Conservation (phyloP, 2,113 vertebrate genomes). For the Aleadryas rufinucha region DNA sequence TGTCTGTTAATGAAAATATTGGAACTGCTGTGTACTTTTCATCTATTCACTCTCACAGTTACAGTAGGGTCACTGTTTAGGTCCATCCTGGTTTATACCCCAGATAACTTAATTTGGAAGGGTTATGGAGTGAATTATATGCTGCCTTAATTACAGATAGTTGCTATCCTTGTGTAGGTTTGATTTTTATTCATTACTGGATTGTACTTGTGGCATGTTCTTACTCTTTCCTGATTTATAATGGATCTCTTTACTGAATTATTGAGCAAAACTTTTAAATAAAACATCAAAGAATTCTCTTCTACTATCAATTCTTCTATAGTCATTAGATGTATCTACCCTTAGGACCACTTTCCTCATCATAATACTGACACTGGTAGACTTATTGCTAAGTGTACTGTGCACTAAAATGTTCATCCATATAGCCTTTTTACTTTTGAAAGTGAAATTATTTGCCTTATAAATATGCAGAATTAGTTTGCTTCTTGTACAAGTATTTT, state of each 20-base stretch:
- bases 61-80: neutral
- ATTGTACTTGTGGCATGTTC: slow-evolving; percentile 26
- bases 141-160: neutral
- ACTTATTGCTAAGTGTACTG: neutral
- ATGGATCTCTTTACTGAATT: slow-evolving; percentile 64
- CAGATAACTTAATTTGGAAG: neutral
- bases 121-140: neutral
- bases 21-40: neutral
- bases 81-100: neutral
- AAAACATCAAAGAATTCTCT: slow-evolving; percentile 59
- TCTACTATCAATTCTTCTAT: slow-evolving; percentile 39
- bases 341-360: slow-evolving; percentile 12
- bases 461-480: neutral
- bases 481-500: neutral
- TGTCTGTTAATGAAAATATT: neutral
- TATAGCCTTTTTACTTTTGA: neutral
- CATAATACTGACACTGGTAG: slow-evolving; percentile 11
- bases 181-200: slow-evolving; percentile 3
- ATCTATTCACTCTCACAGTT: neutral
- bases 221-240: slow-evolving; percentile 47
- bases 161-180: neutral
- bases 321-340: slow-evolving; percentile 32
- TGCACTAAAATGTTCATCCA: neutral
- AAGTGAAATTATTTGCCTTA: slow-evolving; percentile 10
- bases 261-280: slow-evolving; percentile 65